These are phyloP conservation scores for Notamacropus eugenii DNA, from an alignment of 2,797 vertebrate genomes.

Conservation along the genomic window DNA sequence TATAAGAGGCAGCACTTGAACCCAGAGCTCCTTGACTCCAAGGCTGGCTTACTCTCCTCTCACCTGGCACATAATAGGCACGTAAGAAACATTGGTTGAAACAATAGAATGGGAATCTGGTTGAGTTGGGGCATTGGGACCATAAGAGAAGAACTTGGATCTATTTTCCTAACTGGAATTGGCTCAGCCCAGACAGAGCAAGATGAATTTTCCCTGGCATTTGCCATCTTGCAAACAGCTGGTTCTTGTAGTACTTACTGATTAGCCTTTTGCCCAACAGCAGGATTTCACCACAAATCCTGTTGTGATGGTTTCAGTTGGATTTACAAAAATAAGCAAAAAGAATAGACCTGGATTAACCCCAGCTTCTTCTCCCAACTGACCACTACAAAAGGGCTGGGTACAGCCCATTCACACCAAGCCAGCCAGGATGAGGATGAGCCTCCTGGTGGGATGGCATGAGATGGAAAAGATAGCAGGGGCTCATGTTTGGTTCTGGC, in stretches of 20 bases:
- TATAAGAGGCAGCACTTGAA: not conserved
- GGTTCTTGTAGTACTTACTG: constrained; percentile 52
- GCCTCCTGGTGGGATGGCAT: constrained; percentile 15
- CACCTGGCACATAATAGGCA: not conserved
- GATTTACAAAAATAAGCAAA: constrained; percentile 20
- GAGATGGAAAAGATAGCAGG: constrained; percentile 9
- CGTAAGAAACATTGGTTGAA: not conserved
- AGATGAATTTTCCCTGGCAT: constrained; percentile 29
- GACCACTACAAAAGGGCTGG: not conserved
- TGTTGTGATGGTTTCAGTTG: constrained; percentile 38
- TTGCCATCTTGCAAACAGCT: not conserved
- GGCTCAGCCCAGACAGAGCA: not conserved
- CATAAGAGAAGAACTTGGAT: constrained; percentile 12
- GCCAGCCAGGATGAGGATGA: not conserved
- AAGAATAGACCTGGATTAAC: constrained; percentile 11
- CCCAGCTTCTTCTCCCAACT: not conserved
- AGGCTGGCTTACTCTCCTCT: not conserved
- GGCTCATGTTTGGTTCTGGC: constrained; percentile 34
- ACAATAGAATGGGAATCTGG: not conserved
- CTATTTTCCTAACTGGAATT: constrained; percentile 59
- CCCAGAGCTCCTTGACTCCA: not conserved
- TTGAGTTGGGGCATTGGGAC: not conserved
- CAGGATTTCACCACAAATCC: constrained; percentile 35
- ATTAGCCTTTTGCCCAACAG: constrained; percentile 14
- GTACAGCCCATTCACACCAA: not conserved